These are phyloP conservation scores for Scaptodrosophila lebanonensis DNA, from an alignment of 1,140 invertebrate genomes.

Conservation along the genomic window DNA sequence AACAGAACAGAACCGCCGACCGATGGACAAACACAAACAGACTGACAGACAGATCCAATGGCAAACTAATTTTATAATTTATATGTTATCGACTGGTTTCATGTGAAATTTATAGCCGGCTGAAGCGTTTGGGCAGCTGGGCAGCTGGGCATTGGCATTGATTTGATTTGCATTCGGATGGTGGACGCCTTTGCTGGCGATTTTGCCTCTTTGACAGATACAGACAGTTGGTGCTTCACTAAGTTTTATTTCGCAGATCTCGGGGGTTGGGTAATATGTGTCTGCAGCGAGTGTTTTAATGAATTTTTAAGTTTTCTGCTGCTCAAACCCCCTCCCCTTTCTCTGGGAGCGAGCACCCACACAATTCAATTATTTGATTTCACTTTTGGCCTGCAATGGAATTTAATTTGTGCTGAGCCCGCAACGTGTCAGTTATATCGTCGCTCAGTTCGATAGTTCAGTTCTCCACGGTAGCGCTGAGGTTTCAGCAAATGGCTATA, in stretches of 20 bases:
- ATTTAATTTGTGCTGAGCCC: constrained; percentile 49
- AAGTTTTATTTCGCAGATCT: no score
- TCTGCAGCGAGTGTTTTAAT: constrained; percentile 25
- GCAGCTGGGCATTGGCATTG: constrained; percentile 1
- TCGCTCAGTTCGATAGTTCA: constrained; percentile 13
- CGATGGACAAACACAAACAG: no score
- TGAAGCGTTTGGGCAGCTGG: neutral
- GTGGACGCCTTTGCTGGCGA: constrained; percentile 13
- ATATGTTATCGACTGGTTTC: constrained; percentile 48
- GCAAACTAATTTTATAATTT: constrained; percentile 57
- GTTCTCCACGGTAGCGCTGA: constrained; percentile 22
- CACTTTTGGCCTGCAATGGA: constrained; percentile 31
- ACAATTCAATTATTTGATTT: constrained; percentile 56
- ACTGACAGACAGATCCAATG: constrained; percentile 32
- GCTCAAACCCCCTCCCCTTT: no score
- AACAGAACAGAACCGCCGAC: no score
- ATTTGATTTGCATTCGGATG: constrained; percentile 18
- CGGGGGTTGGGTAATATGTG: no score
- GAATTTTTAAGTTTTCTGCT: constrained; percentile 46
- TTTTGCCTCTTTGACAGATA: neutral
- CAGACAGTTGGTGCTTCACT: no score
- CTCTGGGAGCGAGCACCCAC: constrained; percentile 9
- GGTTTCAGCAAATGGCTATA: constrained; percentile 37
- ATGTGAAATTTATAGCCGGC: constrained; percentile 46
- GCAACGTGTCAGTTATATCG: constrained; percentile 42